Conservation (phyloP, 2,888 invertebrate genomes). For the Acrobasis repandana region DNA sequence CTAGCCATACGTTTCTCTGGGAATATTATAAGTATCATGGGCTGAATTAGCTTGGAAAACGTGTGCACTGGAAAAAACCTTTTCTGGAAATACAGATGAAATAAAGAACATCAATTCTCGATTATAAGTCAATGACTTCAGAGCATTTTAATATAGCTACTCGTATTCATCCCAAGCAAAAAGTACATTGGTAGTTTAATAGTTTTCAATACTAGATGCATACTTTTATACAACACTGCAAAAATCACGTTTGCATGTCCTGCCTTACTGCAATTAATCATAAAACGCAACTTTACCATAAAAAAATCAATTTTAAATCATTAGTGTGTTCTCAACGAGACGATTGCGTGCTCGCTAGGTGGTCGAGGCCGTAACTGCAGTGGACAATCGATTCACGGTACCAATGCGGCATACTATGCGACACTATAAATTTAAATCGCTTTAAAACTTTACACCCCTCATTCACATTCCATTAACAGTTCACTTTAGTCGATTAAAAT, state of each 20-base stretch:
- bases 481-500: slow-evolving; percentile 19
- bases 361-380: slow-evolving; percentile 75
- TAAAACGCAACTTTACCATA: slow-evolving; percentile 35
- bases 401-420: slow-evolving; percentile 74
- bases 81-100: too few species aligned
- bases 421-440: slow-evolving; percentile 65
- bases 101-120: too few species aligned
- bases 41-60: too few species aligned
- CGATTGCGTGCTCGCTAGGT: slow-evolving; percentile 73
- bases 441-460: slow-evolving; percentile 45
- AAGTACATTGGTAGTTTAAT: too few species aligned
- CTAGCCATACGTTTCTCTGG: too few species aligned
- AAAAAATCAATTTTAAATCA: slow-evolving; percentile 53
- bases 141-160: too few species aligned
- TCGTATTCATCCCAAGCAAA: too few species aligned
- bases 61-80: too few species aligned
- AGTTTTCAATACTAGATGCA: not conserved
- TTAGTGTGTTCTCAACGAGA: slow-evolving; percentile 58
- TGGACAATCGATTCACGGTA: slow-evolving; percentile 77
- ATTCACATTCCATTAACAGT: slow-evolving; percentile 44
- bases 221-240: slow-evolving; percentile 15
- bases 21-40: too few species aligned
- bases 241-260: slow-evolving; percentile 27
- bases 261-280: slow-evolving; percentile 29
- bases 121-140: too few species aligned